Evolutionary conservation across 2,113 vertebrate species (phyloP).

Genomic region (Pseudorasbora parva): DNA sequence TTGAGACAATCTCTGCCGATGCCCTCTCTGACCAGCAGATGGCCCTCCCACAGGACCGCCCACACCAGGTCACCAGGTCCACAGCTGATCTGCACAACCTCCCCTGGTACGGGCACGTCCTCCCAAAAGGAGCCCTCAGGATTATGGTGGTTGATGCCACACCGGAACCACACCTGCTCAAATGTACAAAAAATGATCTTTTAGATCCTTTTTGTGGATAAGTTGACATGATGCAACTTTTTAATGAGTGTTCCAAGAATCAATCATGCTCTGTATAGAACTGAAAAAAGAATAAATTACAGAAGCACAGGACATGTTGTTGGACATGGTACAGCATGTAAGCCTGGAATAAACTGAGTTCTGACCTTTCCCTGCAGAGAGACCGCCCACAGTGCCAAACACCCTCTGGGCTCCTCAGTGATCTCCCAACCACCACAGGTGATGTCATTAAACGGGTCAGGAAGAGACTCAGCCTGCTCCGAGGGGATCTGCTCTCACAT

Average conservation of each 20-base stretch:
- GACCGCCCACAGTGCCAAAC: conserved; percentile 90
- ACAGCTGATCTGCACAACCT: conserved; percentile 96
- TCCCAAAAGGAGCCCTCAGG: conserved; percentile 91
- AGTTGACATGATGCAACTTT: neutral
- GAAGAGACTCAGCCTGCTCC: conserved; percentile 75
- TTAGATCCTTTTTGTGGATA: neutral
- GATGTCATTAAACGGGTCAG: conserved; percentile 94
- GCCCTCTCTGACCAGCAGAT: conserved; percentile 91
- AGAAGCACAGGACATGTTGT: neutral
- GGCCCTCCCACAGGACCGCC: conserved; percentile 96
- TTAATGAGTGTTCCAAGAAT: neutral
- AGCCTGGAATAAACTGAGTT: neutral
- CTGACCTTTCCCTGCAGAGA: conserved; percentile 93
- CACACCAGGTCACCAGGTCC: conserved; percentile 91
- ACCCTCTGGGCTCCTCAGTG: conserved; percentile 86
- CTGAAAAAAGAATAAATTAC: neutral
- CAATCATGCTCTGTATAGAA: neutral
- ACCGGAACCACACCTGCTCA: conserved; percentile 91
- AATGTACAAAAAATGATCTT: neutral
- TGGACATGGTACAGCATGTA: neutral
- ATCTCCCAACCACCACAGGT: conserved; percentile 93
- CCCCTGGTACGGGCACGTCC: conserved; percentile 83
- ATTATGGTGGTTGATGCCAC: conserved; percentile 85
- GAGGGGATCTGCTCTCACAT: conserved; percentile 81
- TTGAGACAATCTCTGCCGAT: conserved; percentile 86